Conservation (phyloP, 1,140 invertebrate species). For the Temnothorax curvispinosus region DNA sequence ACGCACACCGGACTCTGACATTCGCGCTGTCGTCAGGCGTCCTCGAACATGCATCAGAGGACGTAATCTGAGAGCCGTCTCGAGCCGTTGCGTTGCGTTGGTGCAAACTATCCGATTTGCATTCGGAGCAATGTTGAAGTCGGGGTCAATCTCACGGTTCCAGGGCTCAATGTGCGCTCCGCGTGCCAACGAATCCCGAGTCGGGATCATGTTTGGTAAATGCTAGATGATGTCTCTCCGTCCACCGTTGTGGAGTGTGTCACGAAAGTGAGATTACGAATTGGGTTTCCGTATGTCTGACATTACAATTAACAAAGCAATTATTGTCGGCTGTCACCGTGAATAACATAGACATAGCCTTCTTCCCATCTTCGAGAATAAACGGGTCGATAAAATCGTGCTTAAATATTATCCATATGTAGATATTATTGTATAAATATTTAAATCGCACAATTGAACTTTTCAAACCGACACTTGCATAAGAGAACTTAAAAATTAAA, state of each 20-base stretch:
- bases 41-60: constrained; percentile 58
- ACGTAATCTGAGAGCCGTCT: constrained; percentile 58
- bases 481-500: background rate
- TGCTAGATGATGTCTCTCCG: constrained; percentile 32
- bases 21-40: constrained; percentile 50
- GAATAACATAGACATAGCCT: background rate
- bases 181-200: constrained; percentile 50
- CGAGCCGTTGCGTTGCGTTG: constrained; percentile 26
- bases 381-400: background rate
- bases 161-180: background rate
- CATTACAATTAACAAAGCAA: constrained; percentile 49
- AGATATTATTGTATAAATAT: background rate
- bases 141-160: constrained; percentile 51
- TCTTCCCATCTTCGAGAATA: background rate
- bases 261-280: constrained; percentile 37
- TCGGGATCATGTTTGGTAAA: constrained; percentile 60
- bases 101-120: constrained; percentile 71
- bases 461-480: background rate
- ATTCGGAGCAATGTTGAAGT: constrained; percentile 65
- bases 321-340: background rate
- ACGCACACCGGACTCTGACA: constrained; percentile 42
- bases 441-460: background rate
- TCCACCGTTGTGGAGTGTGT: background rate
- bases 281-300: constrained; percentile 20
- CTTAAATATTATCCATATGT: background rate